Base-by-base conservation (phyloP, 2,888 invertebrate species). In the Cancer borealis region DNA sequence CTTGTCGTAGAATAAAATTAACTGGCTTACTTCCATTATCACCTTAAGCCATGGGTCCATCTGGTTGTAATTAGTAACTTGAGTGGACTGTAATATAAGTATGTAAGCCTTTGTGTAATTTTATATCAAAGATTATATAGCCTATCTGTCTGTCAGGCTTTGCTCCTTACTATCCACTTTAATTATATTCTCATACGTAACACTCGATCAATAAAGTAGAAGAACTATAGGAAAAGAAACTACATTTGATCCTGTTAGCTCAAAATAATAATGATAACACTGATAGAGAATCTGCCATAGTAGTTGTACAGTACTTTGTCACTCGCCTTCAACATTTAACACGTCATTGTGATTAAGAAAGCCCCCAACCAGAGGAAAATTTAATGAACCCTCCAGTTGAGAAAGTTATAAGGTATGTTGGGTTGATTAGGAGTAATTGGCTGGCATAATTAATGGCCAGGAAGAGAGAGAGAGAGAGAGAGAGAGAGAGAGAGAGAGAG, bases 401-500 rank as follows among this genome's bases (percentile, higher is more conserved):
- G 73, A 79, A 79, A 79, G 73, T 79, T 79, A 8, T 26, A 79
- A 79, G 73, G 73, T 84, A 39, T 30, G 84, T 84, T 84, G 39
- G 30, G 84, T 84, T 84, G 39, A 84, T 84, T 30, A 84, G 84
- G 39, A 84, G 84, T 84, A 84, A 84, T 84, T 84, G 84, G 84
- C 39, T 39, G 39, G 84, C 84, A 84, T 84, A 84, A 84, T 84
- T 84, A 84, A n/a, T 39, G 66, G n/a, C 66, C 5, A 66, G 21
- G 66, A 21, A 21, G 21, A 66, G 66, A 66, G 66, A 66, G 66
- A 66, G 66, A 66, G 66, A 66, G 66, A 66, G 66, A 66, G 66
- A 66, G 66, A 54, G 54, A 54, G 54, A 54, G 54, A 54, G 54
- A 54, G 66, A 66, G 66, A 66, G 66, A 66, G 66, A 66, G 66